Base-by-base conservation (phyloP, 1,140 invertebrate genomes). In the Oncopodura yosiiana region DNA sequence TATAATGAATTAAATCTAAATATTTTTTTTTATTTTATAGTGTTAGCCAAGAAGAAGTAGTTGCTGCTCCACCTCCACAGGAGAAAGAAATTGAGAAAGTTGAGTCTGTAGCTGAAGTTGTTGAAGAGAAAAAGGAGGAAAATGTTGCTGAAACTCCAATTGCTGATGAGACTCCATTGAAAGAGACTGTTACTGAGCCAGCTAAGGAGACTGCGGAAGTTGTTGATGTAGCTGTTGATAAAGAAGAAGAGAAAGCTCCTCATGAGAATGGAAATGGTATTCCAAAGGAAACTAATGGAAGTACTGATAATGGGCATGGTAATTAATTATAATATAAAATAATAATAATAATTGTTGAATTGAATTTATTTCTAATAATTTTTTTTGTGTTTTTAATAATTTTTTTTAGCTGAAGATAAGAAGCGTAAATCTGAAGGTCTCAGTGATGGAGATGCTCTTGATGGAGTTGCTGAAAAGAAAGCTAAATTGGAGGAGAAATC, bases 401-500 rank as follows among this genome's bases (percentile, higher is more conserved):
- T 38, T 50, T 1, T 38, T 43, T 16, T 30, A 55, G 53, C 16
- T 4, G 53, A 41, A 34, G 43, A 46, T 9, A 21, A 36, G 16
- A 58, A 58, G 46, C 45, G 56, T 16, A 58, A 58, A 32, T 29
- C 44, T 16, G 52, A 54, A 21, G 37, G 36, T 5, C 23, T 38
- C 11, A 24, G 53, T 29, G 36, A n/a, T 30, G 0, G 48, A 44
- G 34, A 36, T 21, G 41, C 41, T 2, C 41, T 26, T 11, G 58
- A 54, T 14, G 58, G 54, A 14, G 55, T 41, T 27, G 53, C 52
- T 34, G 58, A 60, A 42, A 60, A 60, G 42, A 60, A 60, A 45
- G 58, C 58, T 12, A 60, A 60, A 48, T 34, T 60, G 27, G 58
- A 54, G 45, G 58, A 60, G 36, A 55, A 60, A 48, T 49, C 51